phyloP scores from a whole-genome alignment of 2,797 vertebrate genomes.

The Pangasius djambal region DNA sequence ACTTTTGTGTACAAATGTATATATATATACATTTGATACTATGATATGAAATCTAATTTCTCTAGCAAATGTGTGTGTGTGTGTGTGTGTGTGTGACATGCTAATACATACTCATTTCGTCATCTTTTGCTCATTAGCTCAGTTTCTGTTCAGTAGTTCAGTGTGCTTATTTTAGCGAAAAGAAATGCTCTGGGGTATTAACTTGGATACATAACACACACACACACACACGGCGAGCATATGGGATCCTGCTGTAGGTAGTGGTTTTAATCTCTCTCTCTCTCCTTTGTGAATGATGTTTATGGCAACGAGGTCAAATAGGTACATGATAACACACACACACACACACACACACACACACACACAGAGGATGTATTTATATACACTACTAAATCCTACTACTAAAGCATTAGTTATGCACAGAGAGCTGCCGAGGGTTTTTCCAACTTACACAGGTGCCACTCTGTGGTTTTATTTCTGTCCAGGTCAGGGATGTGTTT shows the following conservation, averaged over 20 bases:
- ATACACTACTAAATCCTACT: not conserved
- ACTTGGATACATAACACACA: slow-evolving; percentile 3
- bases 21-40: not conserved
- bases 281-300: slow-evolving; percentile 17
- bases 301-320: not conserved
- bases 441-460: not conserved
- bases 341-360: not conserved
- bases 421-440: not conserved
- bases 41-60: not conserved
- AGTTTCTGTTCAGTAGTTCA: slow-evolving; percentile 3
- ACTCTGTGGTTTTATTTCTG: not conserved
- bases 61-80: not conserved
- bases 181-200: not conserved
- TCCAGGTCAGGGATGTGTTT: not conserved
- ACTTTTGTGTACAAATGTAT: no score
- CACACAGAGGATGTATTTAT: not conserved
- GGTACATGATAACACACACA: not conserved
- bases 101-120: not conserved
- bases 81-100: not conserved
- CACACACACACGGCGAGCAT: not conserved
- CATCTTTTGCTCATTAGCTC: slow-evolving; percentile 18
- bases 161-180: slow-evolving; percentile 1
- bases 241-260: slow-evolving; percentile 1
- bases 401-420: not conserved
- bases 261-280: not conserved